Evolutionary conservation across 2,888 invertebrate species (phyloP).

Genomic region (Gibbula magus): DNA sequence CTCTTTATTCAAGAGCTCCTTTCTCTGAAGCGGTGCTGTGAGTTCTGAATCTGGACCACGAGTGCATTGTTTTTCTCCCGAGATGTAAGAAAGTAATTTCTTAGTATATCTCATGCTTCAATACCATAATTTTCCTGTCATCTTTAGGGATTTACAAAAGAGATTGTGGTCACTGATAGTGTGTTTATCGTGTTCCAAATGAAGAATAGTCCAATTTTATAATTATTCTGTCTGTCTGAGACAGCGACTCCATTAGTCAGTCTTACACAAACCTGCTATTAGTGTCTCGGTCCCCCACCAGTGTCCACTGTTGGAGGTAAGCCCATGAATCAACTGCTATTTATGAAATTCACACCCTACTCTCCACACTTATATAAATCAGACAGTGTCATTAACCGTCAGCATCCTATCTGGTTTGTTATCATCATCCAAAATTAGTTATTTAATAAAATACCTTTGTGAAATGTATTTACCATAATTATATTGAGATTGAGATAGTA

Average conservation of each 20-base stretch:
- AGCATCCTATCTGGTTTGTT: no score
- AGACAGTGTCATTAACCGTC: no score
- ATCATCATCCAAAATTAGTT: no score
- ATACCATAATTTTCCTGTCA: neutral
- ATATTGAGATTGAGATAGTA: no score
- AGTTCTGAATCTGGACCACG: neutral
- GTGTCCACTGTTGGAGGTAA: neutral
- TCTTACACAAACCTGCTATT: neutral
- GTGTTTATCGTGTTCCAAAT: neutral
- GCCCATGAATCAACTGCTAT: neutral
- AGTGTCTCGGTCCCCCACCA: neutral
- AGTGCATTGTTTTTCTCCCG: neutral
- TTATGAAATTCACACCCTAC: neutral
- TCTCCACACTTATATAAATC: neutral
- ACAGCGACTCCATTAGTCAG: neutral
- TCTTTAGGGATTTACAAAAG: neutral
- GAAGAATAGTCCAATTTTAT: constrained; percentile 5
- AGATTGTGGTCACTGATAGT: neutral
- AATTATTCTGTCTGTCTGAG: neutral
- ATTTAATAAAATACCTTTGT: no score
- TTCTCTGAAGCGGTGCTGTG: no score
- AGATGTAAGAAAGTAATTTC: neutral
- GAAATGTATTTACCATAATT: no score
- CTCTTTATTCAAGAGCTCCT: no score
- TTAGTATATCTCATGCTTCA: neutral